phyloP scores from a whole-genome alignment of 1,140 invertebrate species.

The Vanessa atalanta region DNA sequence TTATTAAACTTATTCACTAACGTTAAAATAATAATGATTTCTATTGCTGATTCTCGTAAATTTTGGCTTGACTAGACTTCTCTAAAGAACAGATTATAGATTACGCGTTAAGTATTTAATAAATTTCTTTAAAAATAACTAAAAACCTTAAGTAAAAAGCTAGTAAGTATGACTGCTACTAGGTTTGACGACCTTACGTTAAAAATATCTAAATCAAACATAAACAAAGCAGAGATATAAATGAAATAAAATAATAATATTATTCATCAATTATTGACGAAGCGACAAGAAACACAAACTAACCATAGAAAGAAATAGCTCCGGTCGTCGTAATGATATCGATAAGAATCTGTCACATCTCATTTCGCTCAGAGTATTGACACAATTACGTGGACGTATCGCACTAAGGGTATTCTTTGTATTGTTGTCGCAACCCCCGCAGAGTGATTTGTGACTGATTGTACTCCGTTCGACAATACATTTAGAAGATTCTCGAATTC shows the following conservation, averaged over 20 bases:
- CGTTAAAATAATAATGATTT: too few species aligned
- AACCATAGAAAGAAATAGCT: background rate
- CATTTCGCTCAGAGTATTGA: background rate
- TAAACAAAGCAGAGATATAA: background rate
- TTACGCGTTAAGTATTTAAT: too few species aligned
- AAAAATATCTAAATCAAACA: background rate
- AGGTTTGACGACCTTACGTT: too few species aligned
- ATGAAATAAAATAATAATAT: background rate
- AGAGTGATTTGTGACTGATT: background rate
- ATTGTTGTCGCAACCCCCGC: background rate
- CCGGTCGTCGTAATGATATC: background rate
- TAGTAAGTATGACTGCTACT: too few species aligned
- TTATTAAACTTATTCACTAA: too few species aligned
- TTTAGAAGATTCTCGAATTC: background rate
- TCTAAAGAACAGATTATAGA: too few species aligned
- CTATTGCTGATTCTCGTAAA: too few species aligned
- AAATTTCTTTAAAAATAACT: too few species aligned
- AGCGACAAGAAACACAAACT: background rate
- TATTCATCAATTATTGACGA: background rate
- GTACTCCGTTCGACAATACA: background rate
- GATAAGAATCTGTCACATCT: conserved; percentile 2
- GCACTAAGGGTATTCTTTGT: background rate
- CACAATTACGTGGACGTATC: background rate
- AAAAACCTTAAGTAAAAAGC: too few species aligned
- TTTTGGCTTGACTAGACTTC: too few species aligned